Conservation (phyloP, 1,140 invertebrate species). For the Delia radicum region DNA sequence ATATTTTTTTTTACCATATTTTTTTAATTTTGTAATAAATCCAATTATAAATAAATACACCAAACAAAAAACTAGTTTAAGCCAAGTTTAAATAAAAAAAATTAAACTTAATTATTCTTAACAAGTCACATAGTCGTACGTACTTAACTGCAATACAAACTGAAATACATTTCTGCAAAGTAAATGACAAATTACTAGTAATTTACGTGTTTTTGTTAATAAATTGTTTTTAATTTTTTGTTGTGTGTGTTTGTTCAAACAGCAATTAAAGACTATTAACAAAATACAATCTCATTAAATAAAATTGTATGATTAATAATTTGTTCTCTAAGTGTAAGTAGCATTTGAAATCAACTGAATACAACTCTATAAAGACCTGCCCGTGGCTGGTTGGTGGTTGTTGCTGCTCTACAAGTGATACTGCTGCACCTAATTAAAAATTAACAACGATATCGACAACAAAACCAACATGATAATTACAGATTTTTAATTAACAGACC, state of each 20-base stretch:
- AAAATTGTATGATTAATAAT: slow-evolving; percentile 7
- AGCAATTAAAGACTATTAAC: slow-evolving; percentile 12
- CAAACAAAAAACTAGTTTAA: neutral
- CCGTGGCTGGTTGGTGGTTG: neutral
- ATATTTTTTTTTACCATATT: neutral
- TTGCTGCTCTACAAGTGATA: neutral
- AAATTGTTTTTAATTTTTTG: neutral
- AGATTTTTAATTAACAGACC: slow-evolving; percentile 18
- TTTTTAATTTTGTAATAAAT: slow-evolving; percentile 2
- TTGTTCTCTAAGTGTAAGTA: neutral
- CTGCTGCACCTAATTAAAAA: slow-evolving; percentile 20
- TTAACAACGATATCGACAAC: slow-evolving; percentile 22
- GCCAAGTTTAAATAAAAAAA: neutral
- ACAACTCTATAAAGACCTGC: neutral
- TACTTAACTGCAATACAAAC: neutral
- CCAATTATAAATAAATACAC: neutral
- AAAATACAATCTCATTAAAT: slow-evolving; percentile 14
- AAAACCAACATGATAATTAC: slow-evolving; percentile 25
- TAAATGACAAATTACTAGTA: neutral
- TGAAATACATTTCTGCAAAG: neutral
- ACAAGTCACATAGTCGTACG: neutral
- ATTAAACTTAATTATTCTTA: neutral
- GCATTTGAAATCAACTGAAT: neutral
- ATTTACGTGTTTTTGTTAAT: neutral
- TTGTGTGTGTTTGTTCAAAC: neutral